A percentile compares a stretch with the other conserved stretches of the same genome.
phyloP scores from a whole-genome alignment of 2,888 invertebrate genomes.

The Polyploca ridens region DNA sequence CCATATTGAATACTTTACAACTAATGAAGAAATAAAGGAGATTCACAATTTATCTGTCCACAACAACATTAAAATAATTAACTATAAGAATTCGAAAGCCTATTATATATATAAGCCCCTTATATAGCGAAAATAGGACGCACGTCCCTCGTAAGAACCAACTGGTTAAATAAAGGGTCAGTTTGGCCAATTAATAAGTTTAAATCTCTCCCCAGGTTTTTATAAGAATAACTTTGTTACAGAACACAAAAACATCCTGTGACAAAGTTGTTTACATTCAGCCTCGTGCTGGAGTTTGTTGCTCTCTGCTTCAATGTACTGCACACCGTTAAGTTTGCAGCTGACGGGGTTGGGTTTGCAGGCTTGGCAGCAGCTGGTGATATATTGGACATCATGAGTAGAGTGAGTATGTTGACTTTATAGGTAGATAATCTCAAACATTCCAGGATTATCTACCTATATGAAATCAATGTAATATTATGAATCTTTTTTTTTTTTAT shows the following conservation, averaged over 20 bases:
- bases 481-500: no score
- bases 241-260: conserved; percentile 95
- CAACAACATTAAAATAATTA: no score
- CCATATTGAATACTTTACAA: no score
- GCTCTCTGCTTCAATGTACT: conserved; percentile 94
- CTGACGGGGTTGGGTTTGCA: conserved; percentile 94
- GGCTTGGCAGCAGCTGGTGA: conserved; percentile 94
- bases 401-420: conserved; percentile 84
- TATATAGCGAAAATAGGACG: no score
- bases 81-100: no score
- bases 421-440: background rate
- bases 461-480: no score
- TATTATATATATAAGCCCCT: no score
- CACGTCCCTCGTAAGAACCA: no score
- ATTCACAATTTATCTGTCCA: no score
- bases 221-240: conserved; percentile 29
- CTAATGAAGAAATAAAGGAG: no score
- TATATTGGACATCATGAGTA: conserved; percentile 95
- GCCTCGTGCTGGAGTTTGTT: conserved; percentile 92
- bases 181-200: no score
- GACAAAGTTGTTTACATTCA: conserved; percentile 94
- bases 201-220: background rate
- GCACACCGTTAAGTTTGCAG: conserved; percentile 95
- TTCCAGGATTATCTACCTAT: background rate
- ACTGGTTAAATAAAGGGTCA: no score